Percentiles rank a stretch among this genome's conserved stretches.
Evolutionary conservation across 2,113 vertebrate species (phyloP).

Genomic region (Oenanthe oenanthe): DNA sequence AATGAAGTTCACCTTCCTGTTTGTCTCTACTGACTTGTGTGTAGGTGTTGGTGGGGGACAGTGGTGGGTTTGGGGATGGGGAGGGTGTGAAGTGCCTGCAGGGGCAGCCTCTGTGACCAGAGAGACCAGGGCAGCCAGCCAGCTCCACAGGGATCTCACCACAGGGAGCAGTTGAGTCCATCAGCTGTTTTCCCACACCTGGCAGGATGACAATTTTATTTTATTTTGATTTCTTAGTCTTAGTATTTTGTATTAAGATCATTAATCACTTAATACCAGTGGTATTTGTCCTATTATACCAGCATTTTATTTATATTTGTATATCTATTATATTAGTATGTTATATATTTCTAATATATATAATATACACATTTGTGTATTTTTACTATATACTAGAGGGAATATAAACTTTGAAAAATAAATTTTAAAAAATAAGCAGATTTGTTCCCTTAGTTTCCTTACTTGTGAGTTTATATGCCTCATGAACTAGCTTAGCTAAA

Average conservation of each 20-base stretch:
- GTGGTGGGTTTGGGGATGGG: fast-evolving
- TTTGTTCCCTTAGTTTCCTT: neutral
- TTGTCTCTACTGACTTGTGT: neutral
- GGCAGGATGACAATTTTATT: neutral
- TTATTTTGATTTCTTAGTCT: neutral
- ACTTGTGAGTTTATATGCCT: neutral
- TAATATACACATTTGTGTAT: too few relatives aligned
- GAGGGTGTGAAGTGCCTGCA: neutral
- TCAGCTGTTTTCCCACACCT: neutral
- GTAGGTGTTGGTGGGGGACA: fast-evolving
- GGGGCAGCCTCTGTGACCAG: neutral
- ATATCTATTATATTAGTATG: neutral
- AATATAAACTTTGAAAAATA: neutral
- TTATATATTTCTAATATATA: neutral
- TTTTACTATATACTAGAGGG: neutral
- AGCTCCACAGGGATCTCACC: fast-evolving
- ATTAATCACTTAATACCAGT: neutral
- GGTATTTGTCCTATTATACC: neutral
- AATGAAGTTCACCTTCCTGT: neutral
- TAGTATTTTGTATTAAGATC: neutral
- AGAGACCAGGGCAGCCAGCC: neutral
- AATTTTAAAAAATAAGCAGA: neutral
- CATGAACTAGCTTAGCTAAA: neutral
- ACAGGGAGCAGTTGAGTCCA: neutral
- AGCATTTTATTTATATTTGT: neutral